Conservation (phyloP, 2,113 vertebrate genomes). For the Hyperopisus bebe region DNA sequence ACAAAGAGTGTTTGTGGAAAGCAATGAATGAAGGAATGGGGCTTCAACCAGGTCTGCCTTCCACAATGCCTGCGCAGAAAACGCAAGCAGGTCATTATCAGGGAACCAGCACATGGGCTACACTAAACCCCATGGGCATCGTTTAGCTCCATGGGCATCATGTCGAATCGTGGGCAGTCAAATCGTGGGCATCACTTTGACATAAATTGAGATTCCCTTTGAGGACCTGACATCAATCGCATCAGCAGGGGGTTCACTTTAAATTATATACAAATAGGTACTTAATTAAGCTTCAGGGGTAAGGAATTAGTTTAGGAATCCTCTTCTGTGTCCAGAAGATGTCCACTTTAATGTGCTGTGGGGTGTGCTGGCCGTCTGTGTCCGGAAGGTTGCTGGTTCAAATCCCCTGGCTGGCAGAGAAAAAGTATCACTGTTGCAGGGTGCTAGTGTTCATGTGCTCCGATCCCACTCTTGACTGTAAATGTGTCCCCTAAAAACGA, state of each 20-base stretch:
- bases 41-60: conserved; percentile 39
- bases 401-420: neutral
- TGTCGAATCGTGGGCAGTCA: neutral
- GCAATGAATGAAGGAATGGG: neutral
- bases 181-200: neutral
- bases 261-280: neutral
- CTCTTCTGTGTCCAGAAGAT: neutral
- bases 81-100: neutral
- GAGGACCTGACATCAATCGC: neutral
- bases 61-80: neutral
- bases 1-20: neutral
- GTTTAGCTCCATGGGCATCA: neutral
- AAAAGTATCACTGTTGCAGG: neutral
- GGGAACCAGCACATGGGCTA: neutral
- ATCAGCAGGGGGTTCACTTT: neutral
- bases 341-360: neutral
- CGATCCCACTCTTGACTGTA: neutral
- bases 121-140: neutral
- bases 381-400: neutral
- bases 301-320: neutral
- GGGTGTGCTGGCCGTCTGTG: neutral
- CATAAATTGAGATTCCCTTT: neutral
- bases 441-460: neutral
- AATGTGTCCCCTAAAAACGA: neutral
- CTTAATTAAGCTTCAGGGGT: neutral